A percentile compares a stretch with the other conserved stretches of the same genome.
phyloP scores from a whole-genome alignment of 2,888 invertebrate genomes.

The Heliothis peltigera region DNA sequence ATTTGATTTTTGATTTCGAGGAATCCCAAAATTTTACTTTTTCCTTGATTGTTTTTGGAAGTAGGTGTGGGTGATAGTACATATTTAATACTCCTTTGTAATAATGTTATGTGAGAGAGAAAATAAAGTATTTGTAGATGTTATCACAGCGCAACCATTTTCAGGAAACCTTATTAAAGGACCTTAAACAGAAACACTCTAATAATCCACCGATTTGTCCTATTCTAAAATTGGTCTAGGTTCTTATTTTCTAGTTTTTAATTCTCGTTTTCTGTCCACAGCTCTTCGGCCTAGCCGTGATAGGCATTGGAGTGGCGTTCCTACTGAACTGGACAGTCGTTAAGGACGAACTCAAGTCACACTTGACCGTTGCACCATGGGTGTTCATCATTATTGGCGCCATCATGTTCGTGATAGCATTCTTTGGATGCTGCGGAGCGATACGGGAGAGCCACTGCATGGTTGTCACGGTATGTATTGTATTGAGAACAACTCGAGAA shows the following conservation, averaged over 20 bases:
- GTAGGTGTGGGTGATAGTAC: too few species aligned
- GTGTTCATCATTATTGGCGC: constrained; percentile 92
- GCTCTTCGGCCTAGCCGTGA: constrained; percentile 92
- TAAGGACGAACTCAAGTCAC: constrained; percentile 82
- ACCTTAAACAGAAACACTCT: background rate
- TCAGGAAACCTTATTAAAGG: background rate
- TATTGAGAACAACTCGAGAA: background rate
- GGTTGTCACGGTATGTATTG: constrained; percentile 94
- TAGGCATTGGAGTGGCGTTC: constrained; percentile 92
- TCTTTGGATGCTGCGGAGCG: constrained; percentile 97
- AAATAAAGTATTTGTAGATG: too few species aligned
- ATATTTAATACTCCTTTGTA: too few species aligned
- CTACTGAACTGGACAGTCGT: constrained; percentile 90
- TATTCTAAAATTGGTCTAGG: too few species aligned
- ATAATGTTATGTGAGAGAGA: too few species aligned
- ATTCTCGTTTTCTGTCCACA: constrained; percentile 74
- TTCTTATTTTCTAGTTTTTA: background rate
- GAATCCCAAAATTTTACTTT: too few species aligned
- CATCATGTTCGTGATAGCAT: constrained; percentile 94
- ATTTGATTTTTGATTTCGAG: too few species aligned
- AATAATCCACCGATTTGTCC: background rate
- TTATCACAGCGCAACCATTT: too few species aligned
- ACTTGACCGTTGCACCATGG: constrained; percentile 90
- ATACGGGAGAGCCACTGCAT: constrained; percentile 96
- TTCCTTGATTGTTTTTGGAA: too few species aligned